These are phyloP conservation scores for Perca fluviatilis DNA, from an alignment of 2,113 vertebrate genomes.

Conservation along the genomic window DNA sequence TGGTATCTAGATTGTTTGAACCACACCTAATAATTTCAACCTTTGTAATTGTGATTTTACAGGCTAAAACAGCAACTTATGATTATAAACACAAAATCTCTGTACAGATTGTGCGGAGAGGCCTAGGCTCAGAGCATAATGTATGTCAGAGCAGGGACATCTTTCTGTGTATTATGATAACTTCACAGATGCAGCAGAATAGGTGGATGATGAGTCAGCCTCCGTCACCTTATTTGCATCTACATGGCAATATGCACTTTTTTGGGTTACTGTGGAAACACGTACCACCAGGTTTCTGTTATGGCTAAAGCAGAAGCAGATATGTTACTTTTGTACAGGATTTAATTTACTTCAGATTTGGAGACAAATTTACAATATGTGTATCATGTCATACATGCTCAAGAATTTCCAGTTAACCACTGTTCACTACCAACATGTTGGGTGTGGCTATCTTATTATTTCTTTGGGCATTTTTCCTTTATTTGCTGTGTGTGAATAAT, in stretches of 20 bases:
- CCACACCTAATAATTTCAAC: background rate
- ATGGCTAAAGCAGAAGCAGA: background rate
- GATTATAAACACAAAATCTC: background rate
- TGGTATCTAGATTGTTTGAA: background rate
- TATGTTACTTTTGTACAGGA: background rate
- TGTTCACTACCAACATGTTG: background rate
- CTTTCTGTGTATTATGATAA: conserved; percentile 15
- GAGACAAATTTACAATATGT: background rate
- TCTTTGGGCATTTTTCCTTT: background rate
- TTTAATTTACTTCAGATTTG: background rate
- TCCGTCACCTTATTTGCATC: conserved; percentile 65
- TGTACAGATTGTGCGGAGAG: background rate
- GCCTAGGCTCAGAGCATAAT: background rate
- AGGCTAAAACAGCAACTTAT: background rate
- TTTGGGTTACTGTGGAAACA: conserved; percentile 53
- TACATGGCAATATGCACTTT: conserved; percentile 40
- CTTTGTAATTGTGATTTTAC: background rate
- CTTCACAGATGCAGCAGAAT: conserved; percentile 34
- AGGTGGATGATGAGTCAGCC: conserved; percentile 60
- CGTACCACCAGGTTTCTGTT: conserved; percentile 25
- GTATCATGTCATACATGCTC: no score
- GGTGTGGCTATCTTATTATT: background rate
- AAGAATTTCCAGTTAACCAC: no score
- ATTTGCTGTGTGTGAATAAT: no score
- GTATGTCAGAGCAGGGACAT: conserved; percentile 14